Conservation (phyloP, 2,797 vertebrate genomes). For the Buphagus erythrorhynchus region DNA sequence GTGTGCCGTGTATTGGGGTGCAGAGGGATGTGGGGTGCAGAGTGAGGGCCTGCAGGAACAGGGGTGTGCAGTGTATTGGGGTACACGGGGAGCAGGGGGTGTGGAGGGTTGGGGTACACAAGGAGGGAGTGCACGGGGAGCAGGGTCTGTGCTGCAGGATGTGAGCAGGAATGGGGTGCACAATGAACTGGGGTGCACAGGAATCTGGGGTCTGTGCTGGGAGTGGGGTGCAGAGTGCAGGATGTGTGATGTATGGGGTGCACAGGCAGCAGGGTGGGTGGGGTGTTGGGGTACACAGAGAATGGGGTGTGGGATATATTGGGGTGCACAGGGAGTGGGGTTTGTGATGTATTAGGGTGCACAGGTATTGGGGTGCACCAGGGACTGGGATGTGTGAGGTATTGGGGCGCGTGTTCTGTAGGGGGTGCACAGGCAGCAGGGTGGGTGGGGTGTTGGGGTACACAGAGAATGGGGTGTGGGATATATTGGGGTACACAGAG, state of each 20-base stretch:
- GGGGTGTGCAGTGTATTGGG: fast-evolving
- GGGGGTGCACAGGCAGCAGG: too few relatives aligned
- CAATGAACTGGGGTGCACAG: background rate
- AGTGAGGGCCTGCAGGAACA: too few relatives aligned
- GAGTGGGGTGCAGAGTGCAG: background rate
- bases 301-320: too few relatives aligned
- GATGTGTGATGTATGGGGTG: fast-evolving
- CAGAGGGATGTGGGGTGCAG: background rate
- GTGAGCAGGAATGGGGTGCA: background rate
- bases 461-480: background rate
- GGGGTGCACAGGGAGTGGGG: background rate
- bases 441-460: fast-evolving
- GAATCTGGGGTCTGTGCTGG: background rate
- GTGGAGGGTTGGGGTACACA: background rate
- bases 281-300: too few relatives aligned
- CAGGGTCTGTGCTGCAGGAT: too few relatives aligned
- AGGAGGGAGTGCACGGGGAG: too few relatives aligned
- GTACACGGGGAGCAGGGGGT: background rate
- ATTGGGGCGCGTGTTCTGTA: too few relatives aligned
- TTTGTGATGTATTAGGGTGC: background rate
- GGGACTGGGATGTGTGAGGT: background rate
- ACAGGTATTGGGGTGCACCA: too few relatives aligned
- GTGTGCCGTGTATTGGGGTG: background rate
- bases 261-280: too few relatives aligned
- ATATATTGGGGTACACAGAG: background rate